Conservation (phyloP, 2,797 vertebrate species). For the Falco columbarius region DNA sequence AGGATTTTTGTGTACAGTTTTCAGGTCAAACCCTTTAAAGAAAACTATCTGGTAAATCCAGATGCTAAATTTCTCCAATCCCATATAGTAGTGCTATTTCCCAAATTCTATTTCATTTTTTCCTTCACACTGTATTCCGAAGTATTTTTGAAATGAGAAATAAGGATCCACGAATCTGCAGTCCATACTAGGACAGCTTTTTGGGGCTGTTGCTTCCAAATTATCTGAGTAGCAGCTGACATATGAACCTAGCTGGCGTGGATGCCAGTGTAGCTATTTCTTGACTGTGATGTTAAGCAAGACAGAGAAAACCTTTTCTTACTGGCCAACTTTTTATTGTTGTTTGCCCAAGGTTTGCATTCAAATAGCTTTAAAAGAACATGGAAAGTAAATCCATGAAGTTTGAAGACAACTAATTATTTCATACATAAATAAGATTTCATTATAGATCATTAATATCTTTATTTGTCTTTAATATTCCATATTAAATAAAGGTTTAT, state of each 20-base stretch:
- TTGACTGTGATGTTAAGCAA: constrained; percentile 17
- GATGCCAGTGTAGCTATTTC: constrained; percentile 36
- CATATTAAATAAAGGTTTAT: background rate
- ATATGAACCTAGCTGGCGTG: constrained; percentile 50
- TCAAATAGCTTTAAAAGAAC: constrained; percentile 54
- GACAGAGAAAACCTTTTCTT: constrained; percentile 43
- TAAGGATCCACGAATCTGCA: constrained; percentile 41
- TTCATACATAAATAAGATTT: background rate
- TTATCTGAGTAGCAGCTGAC: constrained; percentile 20
- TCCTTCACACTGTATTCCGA: constrained; percentile 15
- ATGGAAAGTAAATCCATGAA: constrained; percentile 11
- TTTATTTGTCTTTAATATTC: constrained; percentile 2
- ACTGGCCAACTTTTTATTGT: constrained; percentile 23
- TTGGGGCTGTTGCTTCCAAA: constrained; percentile 31
- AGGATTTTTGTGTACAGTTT: background rate
- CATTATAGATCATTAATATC: background rate
- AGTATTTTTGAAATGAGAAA: constrained; percentile 36
- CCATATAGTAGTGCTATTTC: background rate
- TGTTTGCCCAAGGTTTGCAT: constrained; percentile 37
- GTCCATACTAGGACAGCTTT: constrained; percentile 21
- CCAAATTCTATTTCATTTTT: constrained; percentile 27
- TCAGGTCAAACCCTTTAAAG: background rate
- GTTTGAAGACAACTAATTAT: background rate
- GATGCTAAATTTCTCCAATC: background rate
- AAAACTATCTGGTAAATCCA: background rate